phyloP scores from a whole-genome alignment of 2,888 invertebrate species.

The Chrysopilus asiliformis region DNA sequence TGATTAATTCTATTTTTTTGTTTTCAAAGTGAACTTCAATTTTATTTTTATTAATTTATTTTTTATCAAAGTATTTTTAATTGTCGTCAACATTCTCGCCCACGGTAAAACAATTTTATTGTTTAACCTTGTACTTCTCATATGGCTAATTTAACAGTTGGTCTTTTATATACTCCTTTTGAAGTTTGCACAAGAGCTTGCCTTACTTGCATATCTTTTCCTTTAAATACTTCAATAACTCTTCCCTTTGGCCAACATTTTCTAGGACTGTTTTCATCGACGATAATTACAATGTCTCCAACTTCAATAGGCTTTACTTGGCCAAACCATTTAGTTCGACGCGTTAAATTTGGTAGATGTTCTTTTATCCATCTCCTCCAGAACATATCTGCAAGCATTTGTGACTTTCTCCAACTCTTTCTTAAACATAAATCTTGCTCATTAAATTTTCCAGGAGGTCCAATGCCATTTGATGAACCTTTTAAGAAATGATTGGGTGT shows the following conservation, averaged over 20 bases:
- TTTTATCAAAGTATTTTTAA: no score
- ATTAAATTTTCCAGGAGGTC: constrained; percentile 10
- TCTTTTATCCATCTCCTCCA: constrained; percentile 17
- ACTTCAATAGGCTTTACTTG: constrained; percentile 8
- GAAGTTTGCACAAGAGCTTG: constrained; percentile 2
- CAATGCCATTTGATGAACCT: constrained; percentile 14
- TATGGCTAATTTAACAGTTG: no score
- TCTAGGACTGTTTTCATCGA: constrained; percentile 10
- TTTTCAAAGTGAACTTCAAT: no score
- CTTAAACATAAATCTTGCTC: constrained; percentile 10
- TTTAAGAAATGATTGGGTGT: constrained; percentile 20
- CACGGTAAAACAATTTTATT: no score
- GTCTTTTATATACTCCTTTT: not conserved
- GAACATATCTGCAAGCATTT: constrained; percentile 8
- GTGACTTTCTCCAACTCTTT: constrained; percentile 12
- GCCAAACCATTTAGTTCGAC: constrained; percentile 13
- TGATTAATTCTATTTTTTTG: no score
- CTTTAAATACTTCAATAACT: constrained; percentile 5
- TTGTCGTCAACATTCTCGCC: no score
- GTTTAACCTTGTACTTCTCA: no score
- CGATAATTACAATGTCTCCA: constrained; percentile 14
- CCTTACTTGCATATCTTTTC: constrained; percentile 11
- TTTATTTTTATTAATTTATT: no score
- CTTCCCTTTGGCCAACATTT: constrained; percentile 14
- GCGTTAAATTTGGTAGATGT: constrained; percentile 15